Conservation (phyloP, 2,797 vertebrate genomes). For the Sciurus carolinensis region DNA sequence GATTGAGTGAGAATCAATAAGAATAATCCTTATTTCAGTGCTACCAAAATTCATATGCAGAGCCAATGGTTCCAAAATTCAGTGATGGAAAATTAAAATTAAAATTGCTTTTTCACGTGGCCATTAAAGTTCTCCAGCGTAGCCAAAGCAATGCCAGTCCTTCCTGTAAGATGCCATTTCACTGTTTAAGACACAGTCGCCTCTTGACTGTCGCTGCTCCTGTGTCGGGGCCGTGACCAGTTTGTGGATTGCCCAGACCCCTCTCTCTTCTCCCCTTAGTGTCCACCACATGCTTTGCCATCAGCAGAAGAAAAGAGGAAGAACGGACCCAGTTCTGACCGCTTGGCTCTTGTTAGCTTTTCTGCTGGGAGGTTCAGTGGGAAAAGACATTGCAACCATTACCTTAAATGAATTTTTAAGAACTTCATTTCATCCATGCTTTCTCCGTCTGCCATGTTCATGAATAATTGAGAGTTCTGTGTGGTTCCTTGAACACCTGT, state of each 20-base stretch:
- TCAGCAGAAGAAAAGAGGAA: slow-evolving; percentile 46
- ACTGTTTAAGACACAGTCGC: slow-evolving; percentile 74
- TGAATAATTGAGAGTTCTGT: slow-evolving; percentile 51
- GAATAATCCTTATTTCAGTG: slow-evolving; percentile 68
- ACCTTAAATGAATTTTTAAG: slow-evolving; percentile 52
- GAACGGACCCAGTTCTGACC: slow-evolving; percentile 13
- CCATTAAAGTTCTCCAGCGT: slow-evolving; percentile 43
- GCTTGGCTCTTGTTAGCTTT: slow-evolving; percentile 59
- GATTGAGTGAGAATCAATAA: slow-evolving; percentile 57
- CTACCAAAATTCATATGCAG: slow-evolving; percentile 48
- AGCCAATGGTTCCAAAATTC: slow-evolving; percentile 70
- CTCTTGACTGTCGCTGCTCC: slow-evolving; percentile 74
- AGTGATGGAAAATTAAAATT: slow-evolving; percentile 71
- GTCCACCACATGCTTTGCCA: neutral
- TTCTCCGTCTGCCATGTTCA: slow-evolving; percentile 35
- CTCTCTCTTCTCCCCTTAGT: slow-evolving; percentile 42
- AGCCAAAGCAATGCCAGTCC: slow-evolving; percentile 44
- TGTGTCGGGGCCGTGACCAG: neutral
- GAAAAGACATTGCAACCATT: slow-evolving; percentile 43
- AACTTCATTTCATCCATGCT: slow-evolving; percentile 60
- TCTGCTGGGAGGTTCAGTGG: slow-evolving; percentile 29
- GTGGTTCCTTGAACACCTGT: slow-evolving; percentile 57
- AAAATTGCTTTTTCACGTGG: slow-evolving; percentile 73
- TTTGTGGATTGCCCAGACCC: slow-evolving; percentile 81
- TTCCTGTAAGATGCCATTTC: slow-evolving; percentile 59